phyloP scores from a whole-genome alignment of 2,113 vertebrate species.

The Percina caprodes region DNA sequence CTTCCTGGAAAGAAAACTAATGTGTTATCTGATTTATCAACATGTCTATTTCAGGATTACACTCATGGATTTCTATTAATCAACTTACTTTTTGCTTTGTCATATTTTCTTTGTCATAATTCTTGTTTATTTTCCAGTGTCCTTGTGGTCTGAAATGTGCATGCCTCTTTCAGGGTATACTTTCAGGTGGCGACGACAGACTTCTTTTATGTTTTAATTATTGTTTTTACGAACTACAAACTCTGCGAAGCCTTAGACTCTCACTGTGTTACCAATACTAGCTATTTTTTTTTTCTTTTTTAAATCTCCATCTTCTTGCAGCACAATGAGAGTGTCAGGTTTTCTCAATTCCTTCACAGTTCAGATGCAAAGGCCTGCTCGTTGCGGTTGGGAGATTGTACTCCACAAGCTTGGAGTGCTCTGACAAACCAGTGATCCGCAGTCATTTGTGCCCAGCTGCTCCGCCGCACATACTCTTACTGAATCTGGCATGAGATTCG shows the following conservation, averaged over 20 bases:
- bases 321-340: conserved; percentile 66
- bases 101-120: conserved; percentile 76
- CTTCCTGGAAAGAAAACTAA: conserved; percentile 67
- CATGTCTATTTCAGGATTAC: conserved; percentile 78
- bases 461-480: conserved; percentile 40
- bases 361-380: conserved; percentile 39
- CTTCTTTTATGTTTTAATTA: conserved; percentile 39
- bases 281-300: neutral
- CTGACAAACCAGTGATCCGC: conserved; percentile 53
- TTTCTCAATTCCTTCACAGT: conserved; percentile 57
- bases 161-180: conserved; percentile 73
- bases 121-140: conserved; percentile 74
- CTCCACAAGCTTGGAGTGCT: conserved; percentile 36
- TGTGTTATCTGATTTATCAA: conserved; percentile 53
- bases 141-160: conserved; percentile 70
- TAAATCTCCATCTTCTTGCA: conserved; percentile 29
- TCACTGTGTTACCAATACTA: conserved; percentile 60
- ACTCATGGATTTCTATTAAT: conserved; percentile 71
- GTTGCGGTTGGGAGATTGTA: conserved; percentile 36
- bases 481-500: conserved; percentile 36
- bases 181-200: conserved; percentile 70
- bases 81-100: conserved; percentile 71
- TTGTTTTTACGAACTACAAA: conserved; percentile 26
- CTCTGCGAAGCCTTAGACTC: conserved; percentile 56
- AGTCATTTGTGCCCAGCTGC: conserved; percentile 55